Evolutionary conservation across 2,888 invertebrate species (phyloP), one percentile per base, ranked within the genome.

Genomic region (Trissoscelio sp.): DNA sequence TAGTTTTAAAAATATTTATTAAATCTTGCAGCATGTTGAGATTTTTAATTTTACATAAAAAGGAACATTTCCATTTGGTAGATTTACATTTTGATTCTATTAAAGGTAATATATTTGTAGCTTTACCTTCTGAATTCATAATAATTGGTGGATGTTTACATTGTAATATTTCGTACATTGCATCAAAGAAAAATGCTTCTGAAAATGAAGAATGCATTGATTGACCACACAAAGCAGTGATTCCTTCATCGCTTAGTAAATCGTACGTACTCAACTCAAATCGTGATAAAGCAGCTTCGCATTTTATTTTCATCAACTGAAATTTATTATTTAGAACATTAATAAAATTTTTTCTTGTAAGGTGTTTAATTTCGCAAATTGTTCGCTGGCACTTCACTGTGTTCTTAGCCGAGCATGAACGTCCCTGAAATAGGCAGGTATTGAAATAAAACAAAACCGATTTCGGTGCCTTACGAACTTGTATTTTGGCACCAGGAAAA

Each of bases 21-120:
- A 57, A 34, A 57, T 57, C 37, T 18, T 37, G 6, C 7, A 57
- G 28, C 18, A 37, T 5, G 2, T 1, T 7, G 9, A 11, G 1
- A 37, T 57, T 28, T 18, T 34, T n/a, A 18, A 20, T 34, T 57
- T 57, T 57, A 20, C 57, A 57, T n/a, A 57, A 6, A 18, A 11
- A 11, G 37, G 20, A 37, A 57, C 57, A 57, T 31, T 37, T 12
- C 57, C 57, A 57, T 37, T 37, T 57, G 6, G 3, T 3, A 4
- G 22, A 3, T 22, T 9, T n/a, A n/a, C n/a, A 3, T 4, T 20
- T 22, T 22, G 22, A 22, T 22, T 48, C 22, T 20, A n/a, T 22
- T 22, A 22, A 22, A 2, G 20, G 48, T 22, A 48, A 48, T 11
- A 48, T 11, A 48, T 53, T 53, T 14, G 14, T 9, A 6, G 7